Percentiles rank a stretch among this genome's conserved stretches.
Evolutionary conservation across 1,140 invertebrate species (phyloP).

Genomic region (Cydia amplana): DNA sequence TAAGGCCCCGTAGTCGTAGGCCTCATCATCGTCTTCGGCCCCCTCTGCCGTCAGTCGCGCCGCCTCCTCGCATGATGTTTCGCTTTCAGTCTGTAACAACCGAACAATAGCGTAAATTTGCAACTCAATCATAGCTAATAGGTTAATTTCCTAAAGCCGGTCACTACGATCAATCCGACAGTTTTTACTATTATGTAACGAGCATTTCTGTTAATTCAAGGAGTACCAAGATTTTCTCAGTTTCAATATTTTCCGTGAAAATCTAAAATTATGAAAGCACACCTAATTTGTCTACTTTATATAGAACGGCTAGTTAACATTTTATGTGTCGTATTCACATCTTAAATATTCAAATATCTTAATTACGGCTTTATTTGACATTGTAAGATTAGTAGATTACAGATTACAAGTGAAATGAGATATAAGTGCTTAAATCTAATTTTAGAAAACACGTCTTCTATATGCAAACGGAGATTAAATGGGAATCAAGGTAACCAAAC

Average conservation of each 20-base stretch:
- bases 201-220: no score
- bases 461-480: neutral
- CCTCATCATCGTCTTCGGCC: constrained; percentile 87
- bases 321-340: no score
- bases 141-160: neutral
- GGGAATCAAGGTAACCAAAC: constrained; percentile 16
- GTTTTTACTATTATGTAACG: no score
- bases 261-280: no score
- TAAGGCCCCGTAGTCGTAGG: constrained; percentile 87
- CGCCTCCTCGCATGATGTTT: constrained; percentile 89
- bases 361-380: no score
- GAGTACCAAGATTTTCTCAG: no score
- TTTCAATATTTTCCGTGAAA: no score
- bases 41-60: constrained; percentile 85
- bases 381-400: no score
- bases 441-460: neutral
- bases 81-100: constrained; percentile 89
- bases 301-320: no score
- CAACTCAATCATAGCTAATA: neutral
- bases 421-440: neutral
- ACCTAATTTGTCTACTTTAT: no score
- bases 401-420: neutral
- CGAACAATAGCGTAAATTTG: constrained; percentile 33
- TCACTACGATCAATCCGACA: neutral
- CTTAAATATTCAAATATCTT: no score